These are phyloP conservation scores for Drosophila birchii DNA, from an alignment of 2,888 invertebrate species.

Conservation along the genomic window DNA sequence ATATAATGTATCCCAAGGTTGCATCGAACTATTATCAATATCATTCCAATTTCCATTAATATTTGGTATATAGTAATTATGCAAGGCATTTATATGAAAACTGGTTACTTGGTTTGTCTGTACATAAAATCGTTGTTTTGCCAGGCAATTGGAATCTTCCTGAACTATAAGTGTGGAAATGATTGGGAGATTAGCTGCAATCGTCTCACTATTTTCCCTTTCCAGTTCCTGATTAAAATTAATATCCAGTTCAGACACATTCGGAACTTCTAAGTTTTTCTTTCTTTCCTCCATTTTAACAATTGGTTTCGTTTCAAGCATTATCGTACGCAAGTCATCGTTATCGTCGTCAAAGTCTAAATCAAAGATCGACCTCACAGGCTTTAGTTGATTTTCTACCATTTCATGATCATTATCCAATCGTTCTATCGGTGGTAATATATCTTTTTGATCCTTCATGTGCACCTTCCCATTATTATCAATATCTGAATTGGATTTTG, in stretches of 20 bases:
- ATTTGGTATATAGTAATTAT: slow-evolving; percentile 86
- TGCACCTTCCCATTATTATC: slow-evolving; percentile 15
- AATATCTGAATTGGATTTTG: slow-evolving; percentile 5
- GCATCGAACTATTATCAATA: slow-evolving; percentile 59
- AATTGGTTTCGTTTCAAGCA: slow-evolving; percentile 13
- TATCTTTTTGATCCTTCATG: slow-evolving; percentile 12
- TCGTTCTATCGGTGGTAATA: neutral
- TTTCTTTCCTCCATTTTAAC: slow-evolving; percentile 8
- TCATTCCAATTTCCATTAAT: slow-evolving; percentile 87
- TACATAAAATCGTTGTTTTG: slow-evolving; percentile 78
- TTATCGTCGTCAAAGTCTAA: slow-evolving; percentile 84
- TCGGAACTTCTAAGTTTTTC: slow-evolving; percentile 9
- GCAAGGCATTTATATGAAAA: slow-evolving; percentile 86
- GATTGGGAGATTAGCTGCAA: neutral
- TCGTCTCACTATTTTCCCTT: slow-evolving; percentile 17
- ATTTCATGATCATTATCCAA: slow-evolving; percentile 16
- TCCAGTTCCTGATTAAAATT: slow-evolving; percentile 13
- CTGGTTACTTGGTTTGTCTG: slow-evolving; percentile 83
- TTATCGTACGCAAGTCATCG: slow-evolving; percentile 70
- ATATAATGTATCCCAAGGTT: slow-evolving; percentile 38
- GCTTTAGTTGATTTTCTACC: slow-evolving; percentile 55
- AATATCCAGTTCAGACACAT: neutral
- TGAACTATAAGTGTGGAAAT: slow-evolving; percentile 58
- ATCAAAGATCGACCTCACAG: slow-evolving; percentile 84
- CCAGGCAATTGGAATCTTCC: slow-evolving; percentile 81